Percentiles rank a stretch among this genome's conserved stretches.
Evolutionary conservation across 2,888 invertebrate genomes (phyloP).

Genomic region (Platycheirus rosarum): DNA sequence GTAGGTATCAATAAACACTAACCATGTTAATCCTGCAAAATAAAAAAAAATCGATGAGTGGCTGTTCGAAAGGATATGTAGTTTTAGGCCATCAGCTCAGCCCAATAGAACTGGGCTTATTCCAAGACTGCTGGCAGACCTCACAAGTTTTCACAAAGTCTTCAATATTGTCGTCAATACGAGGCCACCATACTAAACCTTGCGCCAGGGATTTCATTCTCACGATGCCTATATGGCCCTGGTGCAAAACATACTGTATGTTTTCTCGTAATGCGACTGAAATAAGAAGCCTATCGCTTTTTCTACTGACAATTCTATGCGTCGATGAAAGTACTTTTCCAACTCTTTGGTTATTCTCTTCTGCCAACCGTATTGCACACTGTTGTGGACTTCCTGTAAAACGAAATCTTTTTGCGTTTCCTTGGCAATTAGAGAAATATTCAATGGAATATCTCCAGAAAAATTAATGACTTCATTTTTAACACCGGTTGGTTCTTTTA

Average conservation of each 20-base stretch:
- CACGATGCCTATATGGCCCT: slow-evolving; percentile 17
- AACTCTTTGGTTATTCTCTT: slow-evolving; percentile 1
- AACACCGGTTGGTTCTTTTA: slow-evolving; percentile 16
- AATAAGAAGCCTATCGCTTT: slow-evolving; percentile 11
- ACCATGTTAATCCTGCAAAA: slow-evolving; percentile 16
- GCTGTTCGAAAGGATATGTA: slow-evolving; percentile 29
- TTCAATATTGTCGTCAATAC: slow-evolving; percentile 29
- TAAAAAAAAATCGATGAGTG: slow-evolving; percentile 48
- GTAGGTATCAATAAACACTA: slow-evolving; percentile 33
- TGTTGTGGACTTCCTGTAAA: not conserved
- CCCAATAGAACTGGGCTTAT: slow-evolving; percentile 4
- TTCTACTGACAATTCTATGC: slow-evolving; percentile 3
- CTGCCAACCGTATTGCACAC: slow-evolving; percentile 4
- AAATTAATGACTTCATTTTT: slow-evolving; percentile 6
- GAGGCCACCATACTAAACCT: slow-evolving; percentile 24
- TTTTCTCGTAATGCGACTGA: slow-evolving; percentile 1
- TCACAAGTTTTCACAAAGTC: slow-evolving; percentile 6
- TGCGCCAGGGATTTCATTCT: slow-evolving; percentile 20
- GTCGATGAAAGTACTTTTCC: slow-evolving; percentile 16
- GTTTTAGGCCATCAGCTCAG: slow-evolving; percentile 4
- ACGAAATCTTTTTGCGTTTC: not conserved
- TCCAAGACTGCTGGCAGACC: slow-evolving; percentile 3
- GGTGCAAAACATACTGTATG: slow-evolving; percentile 20
- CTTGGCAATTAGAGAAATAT: slow-evolving; percentile 5
- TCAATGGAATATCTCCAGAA: slow-evolving; percentile 7